Base-by-base conservation (phyloP, 1,140 invertebrate genomes). In the Drosophila neocordata region DNA sequence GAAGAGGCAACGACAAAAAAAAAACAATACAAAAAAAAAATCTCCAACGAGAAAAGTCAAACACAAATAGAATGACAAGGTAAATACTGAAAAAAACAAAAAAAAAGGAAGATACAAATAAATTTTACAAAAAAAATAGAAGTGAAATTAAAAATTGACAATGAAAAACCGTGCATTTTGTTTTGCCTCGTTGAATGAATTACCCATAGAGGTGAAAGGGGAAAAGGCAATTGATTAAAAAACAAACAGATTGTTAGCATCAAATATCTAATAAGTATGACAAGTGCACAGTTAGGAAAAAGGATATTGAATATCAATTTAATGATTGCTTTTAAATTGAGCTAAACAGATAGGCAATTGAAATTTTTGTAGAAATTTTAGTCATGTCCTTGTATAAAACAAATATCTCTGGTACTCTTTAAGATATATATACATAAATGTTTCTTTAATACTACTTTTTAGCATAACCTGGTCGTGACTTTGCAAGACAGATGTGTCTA, bases 61-160 rank as follows among this genome's bases (percentile, higher is more conserved):
- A 87, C 64, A 83, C 73, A 83, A 48, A 79, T 66, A 77, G 69
- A 75, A 82, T 83, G 69, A 71, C 64, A 82, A 65, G 52, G 69
- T 82, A 76, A 82, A 88, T 72, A 76, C 75, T 44, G 56, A 48
- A 70, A 44, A n/a, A n/a, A n/a, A n/a, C n/a, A n/a, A n/a, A 53
- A 62, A 20, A 18, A 41, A 20, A 52, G 67, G 55, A 41, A 44
- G 24, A 12, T 63, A 20, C 53, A 58, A 58, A 22, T 48, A 72
- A 72, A 73, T 11, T 20, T 53, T 41, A 44, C 20, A 20, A 59
- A 59, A 44, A 68, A 60, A 62, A 55, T 34, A 68, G 64, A 27
- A 67, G 63, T n/a, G 51, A 64, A 75, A 72, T 51, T 55, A 65
- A 65, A 65, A 67, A 15, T 41, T 53, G 38, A 53, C 52, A 70